Evolutionary conservation across 2,888 invertebrate genomes (phyloP).

Genomic region (Diadromus collaris): DNA sequence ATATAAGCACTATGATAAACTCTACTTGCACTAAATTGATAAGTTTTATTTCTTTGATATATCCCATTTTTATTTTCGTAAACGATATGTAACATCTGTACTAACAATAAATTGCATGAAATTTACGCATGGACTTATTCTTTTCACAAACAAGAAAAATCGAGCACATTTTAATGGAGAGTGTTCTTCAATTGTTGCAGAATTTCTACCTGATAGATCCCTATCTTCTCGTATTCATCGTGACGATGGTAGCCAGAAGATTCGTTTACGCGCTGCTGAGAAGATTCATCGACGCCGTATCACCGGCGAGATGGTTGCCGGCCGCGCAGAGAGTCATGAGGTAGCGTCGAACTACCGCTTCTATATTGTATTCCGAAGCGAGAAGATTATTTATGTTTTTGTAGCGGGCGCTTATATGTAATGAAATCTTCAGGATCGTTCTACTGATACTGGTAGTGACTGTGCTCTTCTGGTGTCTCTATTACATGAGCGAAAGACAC

Average conservation of each 20-base stretch:
- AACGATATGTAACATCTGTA: not conserved
- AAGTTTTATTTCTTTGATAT: not conserved
- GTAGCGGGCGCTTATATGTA: slow-evolving; percentile 69
- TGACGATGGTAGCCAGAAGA: slow-evolving; percentile 90
- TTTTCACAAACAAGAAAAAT: not conserved
- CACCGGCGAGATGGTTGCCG: slow-evolving; percentile 79
- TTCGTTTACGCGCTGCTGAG: slow-evolving; percentile 86
- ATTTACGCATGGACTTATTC: not conserved
- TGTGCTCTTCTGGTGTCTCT: slow-evolving; percentile 86
- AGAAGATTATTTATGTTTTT: slow-evolving; percentile 57
- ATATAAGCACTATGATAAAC: not conserved
- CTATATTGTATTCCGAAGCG: slow-evolving; percentile 13
- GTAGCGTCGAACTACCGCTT: slow-evolving; percentile 66
- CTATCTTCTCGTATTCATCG: slow-evolving; percentile 92
- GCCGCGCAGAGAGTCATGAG: slow-evolving; percentile 78
- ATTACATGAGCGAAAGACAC: slow-evolving; percentile 88
- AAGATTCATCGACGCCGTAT: slow-evolving; percentile 80
- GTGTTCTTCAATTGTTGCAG: slow-evolving; percentile 83
- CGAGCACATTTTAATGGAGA: not conserved
- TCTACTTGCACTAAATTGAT: not conserved
- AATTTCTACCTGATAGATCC: slow-evolving; percentile 97
- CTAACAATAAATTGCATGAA: not conserved
- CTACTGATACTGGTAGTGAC: slow-evolving; percentile 84
- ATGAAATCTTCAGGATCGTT: slow-evolving; percentile 81
- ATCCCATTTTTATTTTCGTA: not conserved